Evolutionary conservation across 2,113 vertebrate genomes (phyloP).

Genomic region (Erythrolamprus reginae): DNA sequence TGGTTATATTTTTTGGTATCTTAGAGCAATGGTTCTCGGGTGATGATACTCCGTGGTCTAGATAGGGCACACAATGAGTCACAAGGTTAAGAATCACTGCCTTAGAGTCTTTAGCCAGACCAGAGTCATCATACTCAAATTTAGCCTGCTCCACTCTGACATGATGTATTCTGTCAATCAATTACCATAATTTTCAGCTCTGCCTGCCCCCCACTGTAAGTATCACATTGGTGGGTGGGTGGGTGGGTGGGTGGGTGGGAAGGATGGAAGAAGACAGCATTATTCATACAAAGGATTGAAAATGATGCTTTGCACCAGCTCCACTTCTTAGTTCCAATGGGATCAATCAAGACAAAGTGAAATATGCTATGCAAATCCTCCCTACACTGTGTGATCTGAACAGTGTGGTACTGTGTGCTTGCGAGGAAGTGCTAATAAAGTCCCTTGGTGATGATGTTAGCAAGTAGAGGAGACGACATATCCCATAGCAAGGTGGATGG

Average conservation of each 20-base stretch:
- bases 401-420: not conserved
- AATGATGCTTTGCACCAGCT: not conserved
- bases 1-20: not conserved
- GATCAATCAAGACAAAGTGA: conserved; percentile 24
- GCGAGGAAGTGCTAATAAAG: not conserved
- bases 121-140: not conserved
- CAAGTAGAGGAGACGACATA: not conserved
- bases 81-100: not conserved
- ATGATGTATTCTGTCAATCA: not conserved
- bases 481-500: not conserved
- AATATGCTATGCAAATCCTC: conserved; percentile 17
- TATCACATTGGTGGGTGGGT: not conserved
- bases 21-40: not conserved
- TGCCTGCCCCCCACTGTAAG: not conserved
- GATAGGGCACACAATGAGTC: not conserved
- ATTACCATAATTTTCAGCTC: not conserved
- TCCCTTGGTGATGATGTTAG: not conserved
- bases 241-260: too few relatives aligned
- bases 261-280: not conserved
- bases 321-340: not conserved
- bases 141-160: not conserved
- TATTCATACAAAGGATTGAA: not conserved
- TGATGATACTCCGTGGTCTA: not conserved
- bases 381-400: not conserved
- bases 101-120: not conserved